Base-by-base conservation (phyloP, 2,797 vertebrate genomes). In the Acrossocheilus wenchowensis region DNA sequence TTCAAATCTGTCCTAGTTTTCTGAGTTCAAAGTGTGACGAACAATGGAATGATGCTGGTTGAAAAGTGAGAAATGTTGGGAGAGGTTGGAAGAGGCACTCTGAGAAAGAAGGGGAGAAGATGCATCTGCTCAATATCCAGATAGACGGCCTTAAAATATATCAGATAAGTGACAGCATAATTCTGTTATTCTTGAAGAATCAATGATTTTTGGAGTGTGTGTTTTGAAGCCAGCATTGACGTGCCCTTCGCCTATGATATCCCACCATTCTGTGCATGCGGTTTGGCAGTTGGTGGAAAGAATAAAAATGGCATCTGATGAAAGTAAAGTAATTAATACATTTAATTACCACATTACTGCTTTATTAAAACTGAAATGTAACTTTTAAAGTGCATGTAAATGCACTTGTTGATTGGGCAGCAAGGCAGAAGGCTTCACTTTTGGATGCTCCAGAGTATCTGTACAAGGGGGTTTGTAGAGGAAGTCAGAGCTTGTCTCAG, bases 401-500 rank as follows among this genome's bases (percentile, higher is more conserved):
- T 34, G 48, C 48, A 75, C 45, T 75, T 52, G 36, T 78, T 60
- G 30, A 77, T 23, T 39, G 66, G 66, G 66, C 3, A 39, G 17
- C 7, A 77, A 36, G n/a, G 14, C 54, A 79, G 15, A 23, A 78
- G 12, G n/a, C 41, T 68, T 30, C 15, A 43, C 1, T 50, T 73
- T 83, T 57, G 21, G 21, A 64, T 45, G 30, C 83, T 86, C 62
- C 48, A 62, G 50, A 69, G 26, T 83, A 69, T 90, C 81, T 88
- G 77, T 48, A 62, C 26, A 78, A 77, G 57, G 48, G 83, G 60
- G 34, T 77, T 72, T 57, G 60, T 50, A 85, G 86, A 81, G 74
- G 85, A 88, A 81, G 74, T 85, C 43, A 21, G 45, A 87, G 68
- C 84, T 64, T 60, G 82, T 88, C 87, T 91, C 88, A 54, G 86